Base-by-base conservation (phyloP, 2,888 invertebrate species). In the Ptychoptera contaminata region DNA sequence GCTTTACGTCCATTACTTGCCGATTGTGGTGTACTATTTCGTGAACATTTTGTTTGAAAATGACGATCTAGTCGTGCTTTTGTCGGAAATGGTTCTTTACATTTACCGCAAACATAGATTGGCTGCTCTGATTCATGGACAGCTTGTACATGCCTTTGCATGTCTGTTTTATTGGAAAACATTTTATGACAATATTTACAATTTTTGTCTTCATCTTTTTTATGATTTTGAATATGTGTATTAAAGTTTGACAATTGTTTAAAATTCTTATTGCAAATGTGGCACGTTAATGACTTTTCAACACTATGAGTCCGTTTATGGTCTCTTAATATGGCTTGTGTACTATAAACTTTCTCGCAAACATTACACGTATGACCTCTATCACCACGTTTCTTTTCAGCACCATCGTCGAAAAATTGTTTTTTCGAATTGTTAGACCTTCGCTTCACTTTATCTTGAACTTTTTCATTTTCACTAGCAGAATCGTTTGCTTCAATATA, bases 271-370 rank as follows among this genome's bases (percentile, higher is more conserved):
- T 61, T 60, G 52, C 69, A 69, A 4, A 65, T 58, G 42, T 60
- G 57, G 45, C 69, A 69, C 7, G 55, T 56, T 48, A 62, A 58
- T 42, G 65, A 59, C 34, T 59, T 59, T 32, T 60, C 56, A 8
- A 56, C 62, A 6, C 54, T 57, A 49, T 73, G 72, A 9, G 61
- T 62, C 45, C 69, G 68, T 43, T 67, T 61, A 50, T 74, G 73
- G 49, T 69, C 60, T 37, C 68, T 65, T 16, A 73, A 58, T 38
- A 67, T 68, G 40, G 68, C 67, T 38, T 68, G 65, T 44, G 69
- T 68, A 2, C 67, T 58, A 51, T 72, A 71, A 34, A 64, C 56
- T 49, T 70, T 63, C 43, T 67, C 58, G 52, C 73, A 73, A 47
- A 67, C 64, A n/a, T 61, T 56, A 47, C 67, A 67, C 14, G 61